Percentiles rank a stretch among this genome's conserved stretches.
Conservation (phyloP, 2,797 vertebrate genomes). For the Rhinoraja longicauda region DNA sequence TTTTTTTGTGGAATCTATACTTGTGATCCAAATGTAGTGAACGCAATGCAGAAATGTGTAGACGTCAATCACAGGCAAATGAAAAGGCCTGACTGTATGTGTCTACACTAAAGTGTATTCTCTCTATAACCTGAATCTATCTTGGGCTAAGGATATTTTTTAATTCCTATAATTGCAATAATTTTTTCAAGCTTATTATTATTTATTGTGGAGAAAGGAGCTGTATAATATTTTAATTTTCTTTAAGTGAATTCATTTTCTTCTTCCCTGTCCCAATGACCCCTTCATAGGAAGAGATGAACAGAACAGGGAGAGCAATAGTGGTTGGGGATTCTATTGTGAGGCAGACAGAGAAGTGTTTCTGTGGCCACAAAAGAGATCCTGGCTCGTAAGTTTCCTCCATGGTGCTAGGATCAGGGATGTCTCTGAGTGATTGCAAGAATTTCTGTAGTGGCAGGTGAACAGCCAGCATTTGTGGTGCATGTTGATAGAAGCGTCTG, state of each 20-base stretch:
- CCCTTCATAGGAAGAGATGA: no score
- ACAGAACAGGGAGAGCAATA: no score
- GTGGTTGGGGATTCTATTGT: no score
- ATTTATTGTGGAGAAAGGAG: background rate
- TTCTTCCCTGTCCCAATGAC: background rate
- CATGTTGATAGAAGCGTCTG: no score
- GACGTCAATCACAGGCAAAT: background rate
- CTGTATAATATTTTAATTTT: background rate
- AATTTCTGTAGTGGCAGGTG: no score
- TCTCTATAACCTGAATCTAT: background rate
- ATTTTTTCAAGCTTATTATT: background rate
- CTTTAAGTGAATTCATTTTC: background rate
- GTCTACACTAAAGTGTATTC: background rate
- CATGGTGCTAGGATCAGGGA: no score
- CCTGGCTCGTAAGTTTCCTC: no score
- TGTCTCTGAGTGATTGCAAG: no score
- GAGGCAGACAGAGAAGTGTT: no score
- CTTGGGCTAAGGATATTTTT: background rate
- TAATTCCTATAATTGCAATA: background rate
- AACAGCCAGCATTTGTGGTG: no score
- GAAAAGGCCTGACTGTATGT: background rate
- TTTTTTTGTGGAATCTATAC: background rate
- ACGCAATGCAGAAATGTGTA: background rate
- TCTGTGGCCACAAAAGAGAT: no score
- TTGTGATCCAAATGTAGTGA: background rate